Percentiles rank a stretch among this genome's conserved stretches.
phyloP scores from a whole-genome alignment of 2,797 vertebrate genomes.

The Mus spretus region DNA sequence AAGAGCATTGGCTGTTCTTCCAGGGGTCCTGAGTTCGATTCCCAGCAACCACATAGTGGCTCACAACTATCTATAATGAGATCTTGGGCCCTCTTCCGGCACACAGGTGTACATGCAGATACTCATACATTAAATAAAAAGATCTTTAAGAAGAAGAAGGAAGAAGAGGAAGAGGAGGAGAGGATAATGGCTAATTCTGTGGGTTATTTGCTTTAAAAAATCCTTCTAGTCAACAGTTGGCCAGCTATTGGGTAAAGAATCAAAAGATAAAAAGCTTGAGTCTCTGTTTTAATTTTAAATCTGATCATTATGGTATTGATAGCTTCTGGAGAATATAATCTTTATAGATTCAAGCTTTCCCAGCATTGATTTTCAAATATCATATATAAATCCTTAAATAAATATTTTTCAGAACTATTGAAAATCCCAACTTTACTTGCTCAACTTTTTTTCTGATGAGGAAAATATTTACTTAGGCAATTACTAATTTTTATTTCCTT shows the following conservation, averaged over 20 bases:
- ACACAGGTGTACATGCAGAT: no score
- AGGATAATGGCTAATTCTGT: conserved; percentile 1
- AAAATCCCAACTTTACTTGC: not conserved
- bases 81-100: no score
- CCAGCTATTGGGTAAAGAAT: not conserved
- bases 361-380: conserved; percentile 15
- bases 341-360: conserved; percentile 47
- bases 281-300: conserved; percentile 43
- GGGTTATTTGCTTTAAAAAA: not conserved
- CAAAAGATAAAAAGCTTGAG: conserved; percentile 15
- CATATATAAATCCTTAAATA: not conserved
- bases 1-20: no score
- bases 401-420: conserved; percentile 40
- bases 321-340: not conserved
- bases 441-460: conserved; percentile 24
- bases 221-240: not conserved
- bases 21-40: no score
- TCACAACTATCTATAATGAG: no score
- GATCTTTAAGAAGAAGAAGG: not conserved
- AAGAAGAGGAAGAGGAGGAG: not conserved
- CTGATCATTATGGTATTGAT: not conserved
- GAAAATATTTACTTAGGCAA: not conserved
- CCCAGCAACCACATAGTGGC: no score
- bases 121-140: no score
- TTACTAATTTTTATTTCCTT: not conserved